These are phyloP conservation scores for Festucalex cinctus DNA, from an alignment of 2,113 vertebrate genomes.

Conservation along the genomic window DNA sequence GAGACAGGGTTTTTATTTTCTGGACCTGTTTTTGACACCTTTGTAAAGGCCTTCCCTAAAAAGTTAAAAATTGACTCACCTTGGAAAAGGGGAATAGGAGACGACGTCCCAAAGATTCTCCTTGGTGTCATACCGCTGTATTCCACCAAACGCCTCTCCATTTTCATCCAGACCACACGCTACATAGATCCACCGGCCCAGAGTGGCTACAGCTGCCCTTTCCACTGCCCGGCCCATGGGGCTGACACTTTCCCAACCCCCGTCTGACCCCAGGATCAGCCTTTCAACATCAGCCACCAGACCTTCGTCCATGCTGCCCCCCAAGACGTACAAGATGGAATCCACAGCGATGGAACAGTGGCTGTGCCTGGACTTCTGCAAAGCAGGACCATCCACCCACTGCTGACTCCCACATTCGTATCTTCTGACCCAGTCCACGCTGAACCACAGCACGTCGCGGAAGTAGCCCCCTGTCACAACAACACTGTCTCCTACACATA, in stretches of 20 bases:
- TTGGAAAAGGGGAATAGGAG: conserved; percentile 80
- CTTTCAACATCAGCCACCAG: conserved; percentile 76
- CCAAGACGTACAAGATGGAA: conserved; percentile 76
- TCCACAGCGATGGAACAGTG: conserved; percentile 79
- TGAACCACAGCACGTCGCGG: conserved; percentile 84
- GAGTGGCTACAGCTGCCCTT: conserved; percentile 68
- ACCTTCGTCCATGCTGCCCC: conserved; percentile 81
- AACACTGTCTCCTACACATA: conserved; percentile 50
- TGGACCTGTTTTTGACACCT: no score
- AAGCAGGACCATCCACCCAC: conserved; percentile 80
- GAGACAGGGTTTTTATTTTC: no score
- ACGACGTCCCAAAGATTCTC: conserved; percentile 81
- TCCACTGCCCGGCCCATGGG: conserved; percentile 82
- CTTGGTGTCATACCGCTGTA: conserved; percentile 76
- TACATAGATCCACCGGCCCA: conserved; percentile 76
- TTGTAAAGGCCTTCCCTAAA: background rate
- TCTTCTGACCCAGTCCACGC: conserved; percentile 82
- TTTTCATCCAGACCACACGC: conserved; percentile 87
- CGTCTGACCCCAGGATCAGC: conserved; percentile 63
- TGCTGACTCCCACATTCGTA: conserved; percentile 73
- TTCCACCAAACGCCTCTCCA: conserved; percentile 79
- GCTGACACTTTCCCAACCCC: conserved; percentile 73
- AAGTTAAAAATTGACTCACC: conserved; percentile 62
- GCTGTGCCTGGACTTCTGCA: conserved; percentile 80
- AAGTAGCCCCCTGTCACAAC: conserved; percentile 85